Evolutionary conservation across 2,888 invertebrate genomes (phyloP).

Genomic region (Cotesia congregata): DNA sequence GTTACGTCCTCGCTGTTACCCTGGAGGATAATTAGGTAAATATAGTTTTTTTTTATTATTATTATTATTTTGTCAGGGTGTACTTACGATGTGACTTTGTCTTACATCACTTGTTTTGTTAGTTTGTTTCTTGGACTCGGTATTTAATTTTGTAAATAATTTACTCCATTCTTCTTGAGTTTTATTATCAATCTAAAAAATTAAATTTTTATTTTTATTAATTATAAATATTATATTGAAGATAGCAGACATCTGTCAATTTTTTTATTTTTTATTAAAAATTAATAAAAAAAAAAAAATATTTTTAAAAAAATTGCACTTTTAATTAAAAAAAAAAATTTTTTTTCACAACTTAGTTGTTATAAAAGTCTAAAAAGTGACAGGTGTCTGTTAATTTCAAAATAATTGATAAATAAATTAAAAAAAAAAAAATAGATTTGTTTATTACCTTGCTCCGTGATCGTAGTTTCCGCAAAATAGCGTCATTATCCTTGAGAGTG

Average conservation of each 20-base stretch:
- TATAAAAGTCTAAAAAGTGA: not conserved
- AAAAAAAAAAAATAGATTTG: not conserved
- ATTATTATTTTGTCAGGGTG: not conserved
- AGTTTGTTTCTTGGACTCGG: not conserved
- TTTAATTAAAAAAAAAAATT: no score
- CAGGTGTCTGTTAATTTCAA: no score
- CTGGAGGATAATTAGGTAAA: slow-evolving; percentile 38
- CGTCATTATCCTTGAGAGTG: slow-evolving; percentile 54
- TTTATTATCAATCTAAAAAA: slow-evolving; percentile 53
- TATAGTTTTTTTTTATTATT: not conserved
- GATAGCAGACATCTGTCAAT: no score
- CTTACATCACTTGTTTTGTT: not conserved
- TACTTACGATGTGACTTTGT: slow-evolving; percentile 21
- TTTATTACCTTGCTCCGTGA: slow-evolving; percentile 52
- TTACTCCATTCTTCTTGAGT: slow-evolving; percentile 53
- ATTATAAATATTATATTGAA: not conserved
- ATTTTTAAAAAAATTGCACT: no score
- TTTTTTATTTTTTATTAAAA: no score
- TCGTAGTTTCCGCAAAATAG: slow-evolving; percentile 51
- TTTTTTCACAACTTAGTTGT: no score
- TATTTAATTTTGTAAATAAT: slow-evolving; percentile 57
- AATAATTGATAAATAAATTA: not conserved
- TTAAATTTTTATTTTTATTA: not conserved
- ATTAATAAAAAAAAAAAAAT: no score
- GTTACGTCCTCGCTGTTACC: slow-evolving; percentile 45